Evolutionary conservation across 2,888 invertebrate species (phyloP).

Genomic region (Shargacucullia verbasci): DNA sequence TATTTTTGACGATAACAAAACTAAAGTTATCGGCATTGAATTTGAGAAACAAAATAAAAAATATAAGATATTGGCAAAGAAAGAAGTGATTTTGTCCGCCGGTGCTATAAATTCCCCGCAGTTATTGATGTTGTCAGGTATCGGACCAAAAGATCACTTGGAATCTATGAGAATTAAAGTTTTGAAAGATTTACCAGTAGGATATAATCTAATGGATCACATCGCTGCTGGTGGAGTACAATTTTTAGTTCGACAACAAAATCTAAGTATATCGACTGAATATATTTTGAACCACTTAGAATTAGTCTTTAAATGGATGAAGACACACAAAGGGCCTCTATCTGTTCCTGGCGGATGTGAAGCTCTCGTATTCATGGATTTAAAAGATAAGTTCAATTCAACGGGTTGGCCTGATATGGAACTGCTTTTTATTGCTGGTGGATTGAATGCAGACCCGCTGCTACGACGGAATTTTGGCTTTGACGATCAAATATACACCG

Average conservation of each 20-base stretch:
- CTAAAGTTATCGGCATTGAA: constrained; percentile 89
- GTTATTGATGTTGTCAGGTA: constrained; percentile 93
- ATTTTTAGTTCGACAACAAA: constrained; percentile 85
- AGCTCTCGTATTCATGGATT: constrained; percentile 90
- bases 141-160: constrained; percentile 91
- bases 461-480: constrained; percentile 88
- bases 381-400: constrained; percentile 87
- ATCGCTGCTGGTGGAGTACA: constrained; percentile 90
- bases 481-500: constrained; percentile 77
- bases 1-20: constrained; percentile 87
- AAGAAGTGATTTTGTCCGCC: constrained; percentile 93
- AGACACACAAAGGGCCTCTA: constrained; percentile 87
- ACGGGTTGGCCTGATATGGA: constrained; percentile 91
- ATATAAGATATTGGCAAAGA: constrained; percentile 89
- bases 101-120: constrained; percentile 94
- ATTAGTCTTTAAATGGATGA: constrained; percentile 87
- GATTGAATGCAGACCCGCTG: constrained; percentile 83
- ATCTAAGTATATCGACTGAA: constrained; percentile 71
- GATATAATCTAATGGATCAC: constrained; percentile 92
- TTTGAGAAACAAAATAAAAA: constrained; percentile 85
- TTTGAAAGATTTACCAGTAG: constrained; percentile 90
- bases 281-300: constrained; percentile 79
- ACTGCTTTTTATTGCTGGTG: constrained; percentile 89
- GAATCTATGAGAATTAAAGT: constrained; percentile 87
- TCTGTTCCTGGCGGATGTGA: constrained; percentile 91